Conservation (phyloP, 37 sponge, comb jelly and placozoan genomes). For the Corticium candelabrum region DNA sequence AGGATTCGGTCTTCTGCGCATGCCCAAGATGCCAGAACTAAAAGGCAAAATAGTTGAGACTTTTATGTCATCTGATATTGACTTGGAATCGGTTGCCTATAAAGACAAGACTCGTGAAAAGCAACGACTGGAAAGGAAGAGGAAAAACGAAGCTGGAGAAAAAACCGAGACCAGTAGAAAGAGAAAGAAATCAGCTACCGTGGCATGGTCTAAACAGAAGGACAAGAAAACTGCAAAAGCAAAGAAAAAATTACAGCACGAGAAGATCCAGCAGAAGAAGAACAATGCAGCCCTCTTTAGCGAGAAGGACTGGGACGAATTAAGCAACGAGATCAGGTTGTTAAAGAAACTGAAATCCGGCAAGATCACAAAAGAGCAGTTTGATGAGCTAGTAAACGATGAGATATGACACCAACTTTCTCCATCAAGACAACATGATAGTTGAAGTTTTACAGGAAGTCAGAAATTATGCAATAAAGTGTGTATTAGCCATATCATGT, state of each 20-base stretch:
- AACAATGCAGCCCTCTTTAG: background rate
- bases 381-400: conserved; percentile 12
- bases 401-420: conserved; percentile 1
- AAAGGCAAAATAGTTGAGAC: conserved; percentile 16
- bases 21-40: conserved; percentile 93
- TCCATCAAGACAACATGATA: too few species aligned
- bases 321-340: conserved; percentile 63
- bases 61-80: conserved; percentile 10
- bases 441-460: too few species aligned
- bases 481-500: too few species aligned
- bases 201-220: conserved; percentile 2
- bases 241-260: background rate
- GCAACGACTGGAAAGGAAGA: conserved; percentile 21
- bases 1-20: conserved; percentile 71
- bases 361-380: conserved; percentile 40
- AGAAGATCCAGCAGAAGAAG: background rate
- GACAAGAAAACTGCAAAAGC: background rate
- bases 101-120: conserved; percentile 57
- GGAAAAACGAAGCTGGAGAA: conserved; percentile 1
- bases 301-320: conserved; percentile 64
- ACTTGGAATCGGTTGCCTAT: conserved; percentile 14
- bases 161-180: background rate
- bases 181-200: background rate
- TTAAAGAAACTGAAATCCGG: conserved; percentile 76
- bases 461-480: too few species aligned